Evolutionary conservation across 2,113 vertebrate species (phyloP).

Genomic region (Scytalopus superciliaris): DNA sequence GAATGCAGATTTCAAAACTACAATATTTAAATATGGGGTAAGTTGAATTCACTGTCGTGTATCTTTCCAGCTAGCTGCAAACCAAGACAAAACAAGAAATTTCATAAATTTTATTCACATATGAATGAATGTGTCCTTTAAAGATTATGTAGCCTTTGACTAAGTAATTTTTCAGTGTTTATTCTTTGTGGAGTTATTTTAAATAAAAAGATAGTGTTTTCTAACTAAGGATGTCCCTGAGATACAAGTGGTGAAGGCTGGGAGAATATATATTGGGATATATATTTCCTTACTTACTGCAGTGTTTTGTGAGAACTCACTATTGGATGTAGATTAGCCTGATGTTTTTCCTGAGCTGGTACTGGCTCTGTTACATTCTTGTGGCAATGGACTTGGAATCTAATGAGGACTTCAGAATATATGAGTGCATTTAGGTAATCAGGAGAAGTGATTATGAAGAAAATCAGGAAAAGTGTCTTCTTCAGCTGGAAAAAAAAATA

Average conservation of each 20-base stretch:
- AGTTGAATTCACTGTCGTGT: not conserved
- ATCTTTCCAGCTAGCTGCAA: not conserved
- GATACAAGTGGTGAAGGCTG: not conserved
- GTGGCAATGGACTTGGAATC: fast-evolving
- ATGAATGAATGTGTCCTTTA: not conserved
- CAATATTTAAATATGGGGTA: not conserved
- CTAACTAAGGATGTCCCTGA: not conserved
- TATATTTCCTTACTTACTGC: not conserved
- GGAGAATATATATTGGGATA: not conserved
- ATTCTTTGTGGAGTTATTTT: not conserved
- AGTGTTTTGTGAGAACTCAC: not conserved
- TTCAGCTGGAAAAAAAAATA: not conserved
- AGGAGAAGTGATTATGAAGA: too few species aligned
- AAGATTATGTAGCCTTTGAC: not conserved
- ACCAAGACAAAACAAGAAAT: not conserved
- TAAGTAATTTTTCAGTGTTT: not conserved
- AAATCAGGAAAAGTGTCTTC: too few species aligned
- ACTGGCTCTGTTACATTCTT: not conserved
- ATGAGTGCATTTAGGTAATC: not conserved
- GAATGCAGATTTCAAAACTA: not conserved
- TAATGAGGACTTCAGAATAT: not conserved
- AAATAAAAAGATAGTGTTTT: not conserved
- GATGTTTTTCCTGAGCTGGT: not conserved
- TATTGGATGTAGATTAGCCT: not conserved
- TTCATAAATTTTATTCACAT: not conserved